Conservation (phyloP, 2,888 invertebrate genomes). For the Dolichomitus sp. region DNA sequence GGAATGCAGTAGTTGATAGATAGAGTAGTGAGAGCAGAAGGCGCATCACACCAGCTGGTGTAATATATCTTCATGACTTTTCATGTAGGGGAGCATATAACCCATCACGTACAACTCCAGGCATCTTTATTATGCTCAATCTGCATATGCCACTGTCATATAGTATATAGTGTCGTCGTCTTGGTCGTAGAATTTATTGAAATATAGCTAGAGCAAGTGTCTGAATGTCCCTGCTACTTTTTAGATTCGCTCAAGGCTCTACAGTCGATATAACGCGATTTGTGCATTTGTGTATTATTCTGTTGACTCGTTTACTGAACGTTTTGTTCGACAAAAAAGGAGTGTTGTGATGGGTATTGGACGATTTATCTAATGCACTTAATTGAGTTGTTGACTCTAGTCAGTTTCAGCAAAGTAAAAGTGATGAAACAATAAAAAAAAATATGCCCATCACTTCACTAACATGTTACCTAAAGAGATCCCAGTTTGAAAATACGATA, state of each 20-base stretch:
- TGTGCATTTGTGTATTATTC: neutral
- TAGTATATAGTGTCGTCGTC: slow-evolving; percentile 7
- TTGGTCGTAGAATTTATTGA: slow-evolving; percentile 40
- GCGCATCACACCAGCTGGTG: slow-evolving; percentile 72
- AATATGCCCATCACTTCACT: too few relatives aligned
- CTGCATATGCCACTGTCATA: slow-evolving; percentile 34
- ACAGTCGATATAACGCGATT: neutral
- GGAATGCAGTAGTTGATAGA: slow-evolving; percentile 69
- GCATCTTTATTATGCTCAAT: slow-evolving; percentile 64
- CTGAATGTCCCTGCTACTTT: neutral
- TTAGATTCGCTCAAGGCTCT: neutral
- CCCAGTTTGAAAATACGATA: too few relatives aligned
- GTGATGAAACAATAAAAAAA: too few relatives aligned
- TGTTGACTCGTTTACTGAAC: neutral
- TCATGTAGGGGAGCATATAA: slow-evolving; percentile 62
- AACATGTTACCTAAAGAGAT: too few relatives aligned
- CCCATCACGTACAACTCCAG: slow-evolving; percentile 33
- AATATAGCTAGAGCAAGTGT: slow-evolving; percentile 32
- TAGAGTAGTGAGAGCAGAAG: slow-evolving; percentile 54
- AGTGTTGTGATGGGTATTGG: too few relatives aligned
- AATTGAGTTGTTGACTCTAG: too few relatives aligned
- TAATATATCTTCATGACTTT: slow-evolving; percentile 76
- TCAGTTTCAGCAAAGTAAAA: too few relatives aligned
- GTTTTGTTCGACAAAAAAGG: too few relatives aligned
- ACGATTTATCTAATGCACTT: neutral